Base-by-base conservation (phyloP, 2,113 vertebrate genomes). In the Pituophis catenifer region DNA sequence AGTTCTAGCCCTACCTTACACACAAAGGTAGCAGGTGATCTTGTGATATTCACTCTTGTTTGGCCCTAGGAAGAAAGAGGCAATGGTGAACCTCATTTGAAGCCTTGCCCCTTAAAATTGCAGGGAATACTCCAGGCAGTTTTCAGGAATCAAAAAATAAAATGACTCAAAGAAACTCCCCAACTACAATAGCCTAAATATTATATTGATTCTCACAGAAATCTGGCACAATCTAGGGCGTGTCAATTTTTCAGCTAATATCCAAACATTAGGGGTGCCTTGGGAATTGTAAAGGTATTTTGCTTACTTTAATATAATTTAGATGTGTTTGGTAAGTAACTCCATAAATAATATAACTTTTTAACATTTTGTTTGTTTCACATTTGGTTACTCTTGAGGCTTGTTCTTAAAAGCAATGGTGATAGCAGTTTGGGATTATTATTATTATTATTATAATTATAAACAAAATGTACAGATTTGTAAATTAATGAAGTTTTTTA, bases 401-500 rank as follows among this genome's bases (percentile, higher is more conserved):
- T 94, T 94, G 38, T 92, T 81, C 23, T 89, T 92, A 87, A 53
- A 92, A 88, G 92, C 90, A 65, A 75, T 38, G 38, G 2, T 38
- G 70, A 33, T 81, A 81, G 8, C 33, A 38, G 52, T 89, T 95
- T 86, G 26, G 48, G 90, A 62, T 95, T 91, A 86, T 75, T 93
- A 92, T 65, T 52, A 62, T 95, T 91, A 86, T 75, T 93, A 92
- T 65, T 52, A 58, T 58, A 58, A 2, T 59, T 59, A 24, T 59
- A 59, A 85, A 75, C 23, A 94, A 62, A 89, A 52, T 91, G 93
- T 54, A 95, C 92, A 94, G 89, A 89, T 95, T 96, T 93, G 54
- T 65, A 91, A 0, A 92, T 92, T 29, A 44, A 88, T 95, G 94
- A 95, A 90, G 1, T 86, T 90, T 94, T 96, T 95, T 93, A 94